Evolutionary conservation across 2,113 vertebrate genomes (phyloP), one percentile per base, ranked within the genome.

Genomic region (Butorides virescens): DNA sequence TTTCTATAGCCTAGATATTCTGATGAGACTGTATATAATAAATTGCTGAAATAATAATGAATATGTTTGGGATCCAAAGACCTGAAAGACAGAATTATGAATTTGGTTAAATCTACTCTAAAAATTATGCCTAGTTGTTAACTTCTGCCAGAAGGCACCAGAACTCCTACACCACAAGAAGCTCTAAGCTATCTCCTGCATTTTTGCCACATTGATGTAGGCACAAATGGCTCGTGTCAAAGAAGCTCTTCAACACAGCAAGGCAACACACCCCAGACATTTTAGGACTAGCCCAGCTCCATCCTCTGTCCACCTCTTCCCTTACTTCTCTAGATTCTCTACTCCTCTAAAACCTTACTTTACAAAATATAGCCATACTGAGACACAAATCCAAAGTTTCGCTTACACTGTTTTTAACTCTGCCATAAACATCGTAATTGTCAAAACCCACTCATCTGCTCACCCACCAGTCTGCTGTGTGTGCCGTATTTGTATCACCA

Each of bases 221-320:
- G 52, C n/a, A 90, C 11, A 85, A 71, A 63, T 1, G 5, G 16
- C 50, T 73, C 46, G 4, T 15, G 23, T 11, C 14, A 78, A 87
- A 71, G 47, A 16, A 62, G 23, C 44, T 83, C 17, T 65, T 21
- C 13, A 11, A 52, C 29, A 81, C 84, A 63, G 19, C 14, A 79
- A 92, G 23, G 34, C 7, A 18, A 67, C 2, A 20, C 10, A 58
- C 0, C 1, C 2, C 15, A 58, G 6, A 0, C 1, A 78, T 27
- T 82, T 72, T 13, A 81, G 42, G 19, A 78, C 58, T 39, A 47
- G 39, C 10, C 15, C 27, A 36, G 9, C 22, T 85, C 21, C 18
- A 50, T 18, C 25, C n/a, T 55, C 46, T 36, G 7, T 15, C 39
- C 15, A 55, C n/a, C 9, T 66, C 22, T 55, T 81, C 14, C 21